Percentiles rank a stretch among this genome's conserved stretches.
These are phyloP conservation scores for Amphiduros pacificus DNA, from an alignment of 2,888 invertebrate genomes.

Conservation along the genomic window DNA sequence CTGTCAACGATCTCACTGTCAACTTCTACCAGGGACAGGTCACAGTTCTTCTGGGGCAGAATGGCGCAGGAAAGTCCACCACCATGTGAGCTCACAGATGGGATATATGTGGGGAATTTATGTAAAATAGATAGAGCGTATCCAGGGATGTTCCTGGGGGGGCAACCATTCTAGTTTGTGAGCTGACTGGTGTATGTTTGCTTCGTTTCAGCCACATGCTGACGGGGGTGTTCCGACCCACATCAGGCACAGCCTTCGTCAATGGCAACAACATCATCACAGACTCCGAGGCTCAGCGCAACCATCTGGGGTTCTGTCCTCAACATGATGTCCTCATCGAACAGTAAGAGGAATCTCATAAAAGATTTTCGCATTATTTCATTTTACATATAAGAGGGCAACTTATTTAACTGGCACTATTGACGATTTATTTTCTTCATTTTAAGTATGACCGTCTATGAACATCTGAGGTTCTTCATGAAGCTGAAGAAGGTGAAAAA, in stretches of 20 bases:
- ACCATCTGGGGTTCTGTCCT: slow-evolving; percentile 59
- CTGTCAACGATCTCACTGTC: slow-evolving; percentile 45
- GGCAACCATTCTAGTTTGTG: too few relatives aligned
- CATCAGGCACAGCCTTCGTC: slow-evolving; percentile 34
- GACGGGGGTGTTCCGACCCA: slow-evolving; percentile 45
- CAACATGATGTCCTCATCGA: slow-evolving; percentile 60
- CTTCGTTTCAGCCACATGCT: slow-evolving; percentile 55
- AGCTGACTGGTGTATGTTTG: too few relatives aligned
- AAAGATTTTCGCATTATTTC: neutral
- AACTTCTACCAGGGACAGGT: slow-evolving; percentile 52
- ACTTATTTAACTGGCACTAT: neutral
- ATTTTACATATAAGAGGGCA: neutral
- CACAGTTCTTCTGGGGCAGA: slow-evolving; percentile 55
- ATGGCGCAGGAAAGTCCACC: slow-evolving; percentile 58
- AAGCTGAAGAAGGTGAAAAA: slow-evolving; percentile 55
- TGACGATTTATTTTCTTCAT: neutral
- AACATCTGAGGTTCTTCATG: slow-evolving; percentile 59
- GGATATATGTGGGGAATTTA: too few relatives aligned
- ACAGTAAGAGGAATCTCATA: slow-evolving; percentile 44
- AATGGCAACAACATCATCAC: slow-evolving; percentile 36
- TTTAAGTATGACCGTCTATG: slow-evolving; percentile 57
- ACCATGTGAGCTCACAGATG: slow-evolving; percentile 56
- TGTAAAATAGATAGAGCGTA: too few relatives aligned
- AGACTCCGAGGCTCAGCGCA: slow-evolving; percentile 37
- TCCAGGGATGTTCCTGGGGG: too few relatives aligned